Base-by-base conservation (phyloP, 2,113 vertebrate species). In the Ophiodon elongatus region DNA sequence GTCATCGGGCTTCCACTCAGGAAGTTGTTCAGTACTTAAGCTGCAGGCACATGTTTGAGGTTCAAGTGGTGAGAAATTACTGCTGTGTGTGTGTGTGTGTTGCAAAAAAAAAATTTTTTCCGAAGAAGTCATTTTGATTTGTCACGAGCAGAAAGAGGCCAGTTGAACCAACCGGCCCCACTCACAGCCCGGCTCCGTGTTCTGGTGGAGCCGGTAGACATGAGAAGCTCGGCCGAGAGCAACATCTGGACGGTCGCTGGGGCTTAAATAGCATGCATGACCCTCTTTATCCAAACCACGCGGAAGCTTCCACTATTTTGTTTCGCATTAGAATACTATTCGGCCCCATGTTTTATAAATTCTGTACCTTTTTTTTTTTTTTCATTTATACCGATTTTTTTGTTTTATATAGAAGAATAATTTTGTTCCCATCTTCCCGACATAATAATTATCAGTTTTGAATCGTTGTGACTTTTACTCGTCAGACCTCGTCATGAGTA, bases 261-360 rank as follows among this genome's bases (percentile, higher is more conserved):
- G 64, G 62, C 9, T 79, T 45, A 41, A 68, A 56, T 43, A 27
- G 52, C 56, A 85, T 66, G 75, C 74, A 76, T 31, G 60, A 80
- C 66, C 21, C 52, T 68, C 3, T 57, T 68, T 59, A 68, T n/a
- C 29, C n/a, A 84, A 80, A 70, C 33, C n/a, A 29, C 50, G 15
- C 59, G 52, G 41, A 76, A 74, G n/a, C 57, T 73, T 50, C 4
- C 33, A 8, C 33, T 0, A n/a, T 78, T 67, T 11, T n/a, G 4
- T 72, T n/a, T 33, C 31, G 4, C 43, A 15, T 52, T 50, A 39
- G 59, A 83, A 47, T 19, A 37, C 9, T 59, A 69, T 73, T 41
- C 8, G 59, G 29, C 64, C 72, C 8, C 25, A 62, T 43, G 21
- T 85, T 90, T 82, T 81, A 17, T 82, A 85, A 73, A 63, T 65